Evolutionary conservation across 2,888 invertebrate genomes (phyloP), one percentile per base, ranked within the genome.

Genomic region (Agriotes lineatus): DNA sequence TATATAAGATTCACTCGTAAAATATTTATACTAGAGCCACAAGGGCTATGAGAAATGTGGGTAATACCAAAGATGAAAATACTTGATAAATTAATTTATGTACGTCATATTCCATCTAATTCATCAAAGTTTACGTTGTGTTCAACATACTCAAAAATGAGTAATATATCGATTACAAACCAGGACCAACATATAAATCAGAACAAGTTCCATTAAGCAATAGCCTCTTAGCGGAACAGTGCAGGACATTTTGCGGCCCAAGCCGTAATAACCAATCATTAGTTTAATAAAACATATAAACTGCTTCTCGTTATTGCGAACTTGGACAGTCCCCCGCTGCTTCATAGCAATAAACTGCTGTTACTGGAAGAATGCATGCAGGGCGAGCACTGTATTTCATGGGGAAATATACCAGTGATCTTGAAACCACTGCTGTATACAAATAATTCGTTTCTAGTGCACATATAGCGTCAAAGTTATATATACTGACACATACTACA

Each of bases 251-350:
- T 50, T 64, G 59, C 44, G 67, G 56, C 56, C 60, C 54, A 42
- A 56, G 44, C 58, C 54, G 70, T 66, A 72, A 70, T 59, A 72
- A 70, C 71, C 69, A 70, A 72, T 72, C 70, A 72, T 72, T 72
- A 70, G 66, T 68, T 72, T 70, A 62, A 72, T 72, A 70, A 68
- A 72, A 72, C 60, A 66, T 69, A 66, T 69, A 70, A 70, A 72
- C 68, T 70, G 65, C 68, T 60, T 70, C 52, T 50, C 58, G 66
- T 66, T 70, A 70, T 62, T 70, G 62, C 58, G 20, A 65, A 70
- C 18, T 66, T 66, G 57, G 61, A 64, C 65, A 50, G 52, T 61
- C 56, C 20, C 69, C 69, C 48, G 66, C 66, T 61, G 69, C 35
- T 66, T 39, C 37, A 56, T 50, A 52, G 69, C 56, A 59, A 59